A percentile compares a stretch with the other conserved stretches of the same genome.
Evolutionary conservation across 2,797 vertebrate species (phyloP).

Genomic region (Phrynocephalus forsythii): DNA sequence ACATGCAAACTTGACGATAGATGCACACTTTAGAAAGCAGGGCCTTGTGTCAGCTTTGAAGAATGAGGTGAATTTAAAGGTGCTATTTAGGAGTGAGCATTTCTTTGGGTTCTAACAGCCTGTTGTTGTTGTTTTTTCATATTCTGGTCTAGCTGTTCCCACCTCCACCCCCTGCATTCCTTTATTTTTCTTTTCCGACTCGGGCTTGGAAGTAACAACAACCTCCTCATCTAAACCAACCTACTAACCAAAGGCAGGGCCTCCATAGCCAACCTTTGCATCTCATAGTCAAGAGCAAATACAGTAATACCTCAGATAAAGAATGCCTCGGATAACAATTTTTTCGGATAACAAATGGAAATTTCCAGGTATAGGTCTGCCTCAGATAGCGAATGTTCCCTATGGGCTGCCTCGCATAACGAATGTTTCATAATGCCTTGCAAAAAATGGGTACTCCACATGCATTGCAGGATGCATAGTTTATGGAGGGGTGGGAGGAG

Average conservation of each 20-base stretch:
- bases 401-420: too few species aligned
- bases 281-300: not conserved
- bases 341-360: too few species aligned
- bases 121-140: conserved; percentile 11
- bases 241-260: not conserved
- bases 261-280: not conserved
- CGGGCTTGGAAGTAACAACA: conserved; percentile 10
- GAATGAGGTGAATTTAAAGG: conserved; percentile 51
- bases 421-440: too few species aligned
- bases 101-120: conserved; percentile 9
- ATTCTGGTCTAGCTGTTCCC: not conserved
- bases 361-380: too few species aligned
- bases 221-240: conserved; percentile 22
- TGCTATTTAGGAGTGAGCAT: not conserved
- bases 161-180: too few species aligned
- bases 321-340: too few species aligned
- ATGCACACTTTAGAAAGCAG: conserved; percentile 5
- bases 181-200: not conserved
- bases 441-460: too few species aligned
- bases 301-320: too few species aligned
- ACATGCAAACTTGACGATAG: conserved; percentile 32
- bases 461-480: too few species aligned
- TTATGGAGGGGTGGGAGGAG: too few species aligned
- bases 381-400: too few species aligned
- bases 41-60: conserved; percentile 37